phyloP scores from a whole-genome alignment of 2,888 invertebrate genomes.

The Drosophila villosipedis region DNA sequence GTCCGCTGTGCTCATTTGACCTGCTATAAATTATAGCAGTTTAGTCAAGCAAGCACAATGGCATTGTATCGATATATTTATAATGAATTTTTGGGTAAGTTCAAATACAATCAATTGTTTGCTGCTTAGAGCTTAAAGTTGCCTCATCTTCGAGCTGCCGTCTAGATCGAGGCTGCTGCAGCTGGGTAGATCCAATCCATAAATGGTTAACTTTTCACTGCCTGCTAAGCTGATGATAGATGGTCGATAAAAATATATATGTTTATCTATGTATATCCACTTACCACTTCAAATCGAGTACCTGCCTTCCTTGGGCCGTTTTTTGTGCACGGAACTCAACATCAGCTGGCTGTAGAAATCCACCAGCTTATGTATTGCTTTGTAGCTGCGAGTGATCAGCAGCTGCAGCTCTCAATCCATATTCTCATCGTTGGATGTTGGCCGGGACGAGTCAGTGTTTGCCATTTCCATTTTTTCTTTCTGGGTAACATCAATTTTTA shows the following conservation, averaged over 20 bases:
- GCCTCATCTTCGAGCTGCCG: constrained; percentile 10
- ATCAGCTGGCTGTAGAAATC: constrained; percentile 41
- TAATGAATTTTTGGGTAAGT: background rate
- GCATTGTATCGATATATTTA: background rate
- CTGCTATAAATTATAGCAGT: constrained; percentile 43
- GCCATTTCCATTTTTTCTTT: constrained; percentile 19
- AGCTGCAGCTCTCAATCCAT: constrained; percentile 23
- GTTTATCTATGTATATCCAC: background rate
- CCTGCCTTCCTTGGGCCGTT: constrained; percentile 11
- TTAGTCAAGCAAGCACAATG: constrained; percentile 24
- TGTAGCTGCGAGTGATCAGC: constrained; percentile 36
- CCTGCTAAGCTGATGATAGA: constrained; percentile 24
- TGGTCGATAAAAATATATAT: background rate
- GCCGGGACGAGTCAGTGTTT: constrained; percentile 26
- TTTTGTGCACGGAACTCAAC: constrained; percentile 9
- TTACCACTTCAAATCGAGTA: constrained; percentile 42
- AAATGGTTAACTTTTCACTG: constrained; percentile 7
- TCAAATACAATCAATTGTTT: background rate
- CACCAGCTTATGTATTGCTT: constrained; percentile 34
- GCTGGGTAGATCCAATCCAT: constrained; percentile 23
- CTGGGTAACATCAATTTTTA: constrained; percentile 24
- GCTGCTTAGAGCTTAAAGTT: constrained; percentile 18
- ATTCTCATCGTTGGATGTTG: constrained; percentile 16
- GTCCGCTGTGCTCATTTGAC: constrained; percentile 50
- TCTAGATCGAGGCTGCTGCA: constrained; percentile 37